Base-by-base conservation (phyloP, 2,797 vertebrate genomes). In the Pachyuromys duprasi region DNA sequence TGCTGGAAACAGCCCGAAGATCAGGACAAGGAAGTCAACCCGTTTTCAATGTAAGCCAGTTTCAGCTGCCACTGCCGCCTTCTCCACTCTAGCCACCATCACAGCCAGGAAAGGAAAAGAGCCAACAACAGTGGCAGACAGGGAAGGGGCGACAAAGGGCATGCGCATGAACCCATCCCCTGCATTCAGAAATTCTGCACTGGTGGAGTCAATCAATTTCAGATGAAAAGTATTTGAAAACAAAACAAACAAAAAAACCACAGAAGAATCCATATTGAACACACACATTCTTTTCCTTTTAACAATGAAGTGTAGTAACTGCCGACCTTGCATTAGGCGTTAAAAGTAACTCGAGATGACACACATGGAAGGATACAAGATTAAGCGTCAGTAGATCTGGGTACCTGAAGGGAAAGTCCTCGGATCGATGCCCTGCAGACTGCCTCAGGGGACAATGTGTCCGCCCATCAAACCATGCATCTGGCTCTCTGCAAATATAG, bases 41-140 rank as follows among this genome's bases (percentile, higher is more conserved):
- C 69, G 55, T 63, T 62, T 89, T 67, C 22, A 63, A 60, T 9
- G 57, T 14, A 86, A 65, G 74, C 39, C 42, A 62, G 33, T 65
- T 24, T 42, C n/a, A 91, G n/a, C 0, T n/a, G 33, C 12, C 0
- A 65, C 82, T 20, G 28, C 72, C n/a, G 14, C 49, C 0, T 62
- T n/a, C 22, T 81, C 45, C 86, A 81, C 70, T 53, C 45, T 13
- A 86, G 55, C 42, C 67, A 22, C 33, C 20, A 90, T 11, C 1
- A 11, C 22, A 45, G 42, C 49, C 31, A 22, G 28, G 31, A 49
- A 75, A 60, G 95, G 36, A 39, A 31, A 67, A n/a, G 93, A 81
- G 12, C 79, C 82, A 86, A 53, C 49, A 53, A 60, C 3, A 31
- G 42, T 8, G n/a, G 60, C 0, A 70, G 63, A 55, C 2, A 2